These are phyloP conservation scores for Python bivittatus DNA, from an alignment of 2,113 vertebrate genomes.

Conservation along the genomic window DNA sequence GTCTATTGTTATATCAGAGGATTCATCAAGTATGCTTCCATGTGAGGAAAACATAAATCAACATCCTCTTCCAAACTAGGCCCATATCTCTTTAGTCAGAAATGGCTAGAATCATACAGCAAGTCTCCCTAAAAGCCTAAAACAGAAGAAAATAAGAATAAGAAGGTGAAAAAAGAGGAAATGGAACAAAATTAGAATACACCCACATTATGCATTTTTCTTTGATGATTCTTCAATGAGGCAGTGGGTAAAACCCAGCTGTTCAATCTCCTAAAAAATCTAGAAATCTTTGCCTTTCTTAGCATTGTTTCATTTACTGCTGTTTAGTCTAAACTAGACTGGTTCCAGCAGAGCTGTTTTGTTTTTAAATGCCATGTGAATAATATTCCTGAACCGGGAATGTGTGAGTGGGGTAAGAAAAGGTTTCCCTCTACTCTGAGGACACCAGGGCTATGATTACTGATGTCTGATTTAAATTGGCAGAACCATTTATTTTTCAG, in stretches of 20 bases:
- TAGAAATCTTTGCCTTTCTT: background rate
- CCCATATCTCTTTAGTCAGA: background rate
- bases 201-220: conserved; percentile 9
- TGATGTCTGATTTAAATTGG: background rate
- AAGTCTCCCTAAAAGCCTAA: background rate
- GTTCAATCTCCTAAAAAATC: background rate
- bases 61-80: background rate
- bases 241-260: background rate
- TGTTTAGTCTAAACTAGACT: background rate
- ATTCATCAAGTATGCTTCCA: too few species aligned
- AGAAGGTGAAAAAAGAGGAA: background rate
- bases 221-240: background rate
- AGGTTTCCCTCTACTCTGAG: too few species aligned
- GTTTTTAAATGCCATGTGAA: background rate
- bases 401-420: background rate
- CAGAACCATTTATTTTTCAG: background rate
- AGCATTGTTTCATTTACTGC: background rate
- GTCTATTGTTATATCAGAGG: background rate
- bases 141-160: background rate
- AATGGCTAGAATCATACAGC: background rate
- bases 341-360: background rate
- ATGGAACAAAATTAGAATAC: background rate
- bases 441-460: too few species aligned
- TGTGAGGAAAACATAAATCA: too few species aligned
- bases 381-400: background rate